Base-by-base conservation (phyloP, 2,888 invertebrate species). In the Euzophera pinguis region DNA sequence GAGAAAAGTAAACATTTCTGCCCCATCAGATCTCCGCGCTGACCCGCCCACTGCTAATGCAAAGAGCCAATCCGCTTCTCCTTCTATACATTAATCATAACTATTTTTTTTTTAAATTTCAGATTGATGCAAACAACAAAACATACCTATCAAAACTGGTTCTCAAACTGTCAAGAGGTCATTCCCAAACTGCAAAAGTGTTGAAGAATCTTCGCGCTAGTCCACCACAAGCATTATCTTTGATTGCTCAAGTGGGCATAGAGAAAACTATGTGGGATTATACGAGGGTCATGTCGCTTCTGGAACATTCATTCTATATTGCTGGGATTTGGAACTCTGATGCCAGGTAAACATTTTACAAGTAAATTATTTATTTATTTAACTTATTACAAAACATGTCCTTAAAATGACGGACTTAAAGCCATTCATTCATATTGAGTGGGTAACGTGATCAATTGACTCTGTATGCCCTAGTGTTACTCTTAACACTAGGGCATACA, bases 251-350 rank as follows among this genome's bases (percentile, higher is more conserved):
- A 65, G 85, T 90, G 0, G 91, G 84, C 0, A 65, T 77, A 0
- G 85, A 88, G 65, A 91, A 91, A 56, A 83, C 84, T 0, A 86
- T 83, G 73, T 91, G 90, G 91, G 91, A 91, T 12, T 91, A 90
- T 38, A 90, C 89, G 0, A 69, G 75, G 7, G 66, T 90, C 0
- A 88, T 91, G 81, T 81, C 90, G 0, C 61, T 90, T 17, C 57
- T 91, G 38, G 88, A 90, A 50, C 90, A 88, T 68, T 90, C 90
- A 0, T 89, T 90, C 68, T 85, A 79, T 22, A 77, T 90, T 1
- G 84, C 89, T 58, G 84, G 84, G 1, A 83, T 90, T n/a, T 90
- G 91, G 84, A 84, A 74, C 54, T 71, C 67, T 16, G 90, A 89
- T 57, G 75, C 75, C 0, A 88, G 84, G 91, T 90, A 55, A 51